A percentile compares a stretch with the other conserved stretches of the same genome.
Conservation (phyloP, 2,113 vertebrate genomes). For the Strix uralensis region DNA sequence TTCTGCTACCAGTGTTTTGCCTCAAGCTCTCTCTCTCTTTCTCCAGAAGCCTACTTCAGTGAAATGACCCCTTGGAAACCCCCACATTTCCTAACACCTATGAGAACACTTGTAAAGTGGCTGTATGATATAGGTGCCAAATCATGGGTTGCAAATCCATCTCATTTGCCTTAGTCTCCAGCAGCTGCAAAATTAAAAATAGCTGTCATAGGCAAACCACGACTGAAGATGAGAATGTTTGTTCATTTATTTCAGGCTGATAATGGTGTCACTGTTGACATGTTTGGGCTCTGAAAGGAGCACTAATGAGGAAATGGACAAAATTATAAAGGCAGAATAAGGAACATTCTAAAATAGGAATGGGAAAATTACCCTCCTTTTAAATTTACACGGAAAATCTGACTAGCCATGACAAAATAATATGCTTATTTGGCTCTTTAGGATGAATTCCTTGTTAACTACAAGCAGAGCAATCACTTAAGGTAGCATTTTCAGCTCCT, state of each 20-base stretch:
- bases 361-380: background rate
- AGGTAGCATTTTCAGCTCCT: background rate
- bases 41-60: background rate
- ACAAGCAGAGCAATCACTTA: slow-evolving; percentile 47
- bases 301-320: slow-evolving; percentile 44
- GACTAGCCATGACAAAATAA: slow-evolving; percentile 38
- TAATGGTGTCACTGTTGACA: slow-evolving; percentile 27
- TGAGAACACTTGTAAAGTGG: background rate
- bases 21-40: background rate
- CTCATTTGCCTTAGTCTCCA: background rate
- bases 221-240: background rate
- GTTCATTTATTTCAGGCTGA: slow-evolving; percentile 29
- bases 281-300: slow-evolving; percentile 48
- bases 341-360: slow-evolving; percentile 45
- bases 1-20: background rate
- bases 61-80: slow-evolving; percentile 30
- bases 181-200: slow-evolving; percentile 52
- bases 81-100: background rate
- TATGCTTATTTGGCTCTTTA: slow-evolving; percentile 37
- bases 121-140: background rate
- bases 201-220: background rate
- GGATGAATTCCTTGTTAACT: slow-evolving; percentile 16
- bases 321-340: slow-evolving; percentile 15
- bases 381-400: slow-evolving; percentile 31
- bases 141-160: background rate